These are phyloP conservation scores for Leucoma salicis DNA, from an alignment of 2,888 invertebrate genomes.

Conservation along the genomic window DNA sequence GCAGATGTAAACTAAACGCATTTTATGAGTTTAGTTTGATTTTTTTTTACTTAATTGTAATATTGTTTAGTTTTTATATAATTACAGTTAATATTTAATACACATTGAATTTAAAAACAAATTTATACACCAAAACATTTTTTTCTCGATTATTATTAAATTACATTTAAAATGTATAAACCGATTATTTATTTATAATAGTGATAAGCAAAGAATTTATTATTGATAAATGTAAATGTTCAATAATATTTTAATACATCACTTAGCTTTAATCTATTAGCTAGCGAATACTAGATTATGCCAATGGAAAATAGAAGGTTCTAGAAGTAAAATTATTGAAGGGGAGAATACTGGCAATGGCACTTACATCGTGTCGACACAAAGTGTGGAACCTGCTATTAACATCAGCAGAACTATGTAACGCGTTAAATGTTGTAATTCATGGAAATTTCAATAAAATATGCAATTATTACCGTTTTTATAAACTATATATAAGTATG, in stretches of 20 bases:
- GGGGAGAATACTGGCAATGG: too few relatives aligned
- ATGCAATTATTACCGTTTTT: not conserved
- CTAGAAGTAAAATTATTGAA: too few relatives aligned
- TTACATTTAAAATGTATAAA: conserved; percentile 17
- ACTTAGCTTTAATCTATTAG: conserved; percentile 5
- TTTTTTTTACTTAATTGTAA: not conserved
- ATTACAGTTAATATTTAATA: conserved; percentile 6
- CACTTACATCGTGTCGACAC: too few relatives aligned
- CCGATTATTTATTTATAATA: conserved; percentile 32
- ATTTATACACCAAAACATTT: conserved; percentile 8
- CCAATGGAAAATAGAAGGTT: not conserved
- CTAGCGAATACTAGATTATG: not conserved
- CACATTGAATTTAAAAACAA: conserved; percentile 11
- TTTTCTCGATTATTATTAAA: conserved; percentile 11
- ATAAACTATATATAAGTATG: conserved; percentile 2
- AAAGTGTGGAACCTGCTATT: too few relatives aligned
- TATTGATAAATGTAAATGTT: conserved; percentile 25
- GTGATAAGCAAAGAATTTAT: conserved; percentile 40
- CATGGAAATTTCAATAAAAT: not conserved
- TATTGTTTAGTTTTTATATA: not conserved
- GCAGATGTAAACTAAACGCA: conserved; percentile 1
- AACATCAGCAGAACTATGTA: too few relatives aligned
- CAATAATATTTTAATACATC: conserved; percentile 32
- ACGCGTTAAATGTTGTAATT: not conserved
- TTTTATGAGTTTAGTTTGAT: conserved; percentile 2